Evolutionary conservation across 2,113 vertebrate genomes (phyloP), one percentile per base, ranked within the genome.

Genomic region (Megaceryle maxima): DNA sequence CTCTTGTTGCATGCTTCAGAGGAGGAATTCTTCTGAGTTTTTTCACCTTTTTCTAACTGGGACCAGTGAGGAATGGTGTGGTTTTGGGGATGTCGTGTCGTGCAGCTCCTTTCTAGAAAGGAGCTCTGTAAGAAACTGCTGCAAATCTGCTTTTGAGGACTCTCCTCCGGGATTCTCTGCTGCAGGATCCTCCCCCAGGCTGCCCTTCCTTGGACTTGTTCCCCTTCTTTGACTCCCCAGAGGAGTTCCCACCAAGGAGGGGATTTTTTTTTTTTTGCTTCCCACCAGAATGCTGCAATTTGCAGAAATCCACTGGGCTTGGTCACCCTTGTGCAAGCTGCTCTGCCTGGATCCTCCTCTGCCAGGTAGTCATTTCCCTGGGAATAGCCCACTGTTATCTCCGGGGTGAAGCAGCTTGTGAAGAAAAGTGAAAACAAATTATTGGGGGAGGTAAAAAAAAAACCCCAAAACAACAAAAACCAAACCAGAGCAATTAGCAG

Each of bases 41-140:
- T 59, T 51, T 35, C 1, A 2, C 48, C 6, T 0, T 84, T 80
- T 73, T 41, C 15, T 41, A 9, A 16, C 16, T 0, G 0, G 60
- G 25, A 22, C 33, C 13, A 2, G 63, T 24, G 25, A 7, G 50
- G 19, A 19, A 22, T 1, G 1, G 10, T 2, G 33, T 2, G 2
- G 51, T 64, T 91, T 72, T 1, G 21, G 59, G 67, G 53, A 68
- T 29, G 26, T 43, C 26, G 66, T 24, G 2, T 48, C n/a, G 60
- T 24, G 28, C 29, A 29, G 51, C 10, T 3, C 44, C 44, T 25
- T 57, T 53, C 1, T 15, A 50, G 70, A 12, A 14, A 31, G 41
- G 60, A 57, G 13, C 24, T 68, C 46, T 55, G 44, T n/a, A 15
- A 60, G 29, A 66, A 79, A 11, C 72, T 9, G 25, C 59, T 73